These are phyloP conservation scores for Corythaeola cristata DNA, from an alignment of 2,113 vertebrate genomes.

Conservation along the genomic window DNA sequence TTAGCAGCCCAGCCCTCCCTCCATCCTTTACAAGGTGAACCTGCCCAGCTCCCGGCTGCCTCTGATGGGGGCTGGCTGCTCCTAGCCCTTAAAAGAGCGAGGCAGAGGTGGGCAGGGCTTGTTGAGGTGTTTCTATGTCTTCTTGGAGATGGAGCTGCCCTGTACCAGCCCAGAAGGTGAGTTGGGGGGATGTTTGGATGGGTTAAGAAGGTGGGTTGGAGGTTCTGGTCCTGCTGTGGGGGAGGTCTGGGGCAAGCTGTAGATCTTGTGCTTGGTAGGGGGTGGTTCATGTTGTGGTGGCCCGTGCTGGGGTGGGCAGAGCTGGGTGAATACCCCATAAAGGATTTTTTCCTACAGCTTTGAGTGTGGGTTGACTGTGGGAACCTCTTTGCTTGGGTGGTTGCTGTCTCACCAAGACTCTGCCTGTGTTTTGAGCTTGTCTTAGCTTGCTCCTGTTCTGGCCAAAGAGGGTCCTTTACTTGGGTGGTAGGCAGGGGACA, in stretches of 20 bases:
- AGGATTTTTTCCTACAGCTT: background rate
- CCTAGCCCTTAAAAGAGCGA: background rate
- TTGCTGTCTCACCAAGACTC: background rate
- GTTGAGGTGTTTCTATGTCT: rapidly evolving
- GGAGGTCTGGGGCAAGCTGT: background rate
- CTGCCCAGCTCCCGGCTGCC: background rate
- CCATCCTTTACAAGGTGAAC: background rate
- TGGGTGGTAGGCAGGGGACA: background rate
- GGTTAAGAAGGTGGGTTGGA: background rate
- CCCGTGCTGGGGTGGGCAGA: background rate
- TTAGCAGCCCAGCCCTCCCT: background rate
- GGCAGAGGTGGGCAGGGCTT: background rate
- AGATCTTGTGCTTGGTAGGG: too few species aligned
- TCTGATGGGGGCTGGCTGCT: background rate
- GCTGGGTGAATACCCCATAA: too few species aligned
- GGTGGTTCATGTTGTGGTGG: rapidly evolving
- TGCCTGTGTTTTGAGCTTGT: background rate
- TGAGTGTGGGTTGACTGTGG: too few species aligned
- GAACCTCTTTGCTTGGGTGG: too few species aligned
- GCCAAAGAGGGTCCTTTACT: background rate
- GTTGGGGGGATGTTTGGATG: too few species aligned
- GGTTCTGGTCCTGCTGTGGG: background rate
- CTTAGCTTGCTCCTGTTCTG: background rate
- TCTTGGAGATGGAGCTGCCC: background rate
- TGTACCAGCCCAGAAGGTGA: too few species aligned